Percentiles rank a stretch among this genome's conserved stretches.
Evolutionary conservation across 2,113 vertebrate species (phyloP).

Genomic region (Myiozetetes cayanensis): DNA sequence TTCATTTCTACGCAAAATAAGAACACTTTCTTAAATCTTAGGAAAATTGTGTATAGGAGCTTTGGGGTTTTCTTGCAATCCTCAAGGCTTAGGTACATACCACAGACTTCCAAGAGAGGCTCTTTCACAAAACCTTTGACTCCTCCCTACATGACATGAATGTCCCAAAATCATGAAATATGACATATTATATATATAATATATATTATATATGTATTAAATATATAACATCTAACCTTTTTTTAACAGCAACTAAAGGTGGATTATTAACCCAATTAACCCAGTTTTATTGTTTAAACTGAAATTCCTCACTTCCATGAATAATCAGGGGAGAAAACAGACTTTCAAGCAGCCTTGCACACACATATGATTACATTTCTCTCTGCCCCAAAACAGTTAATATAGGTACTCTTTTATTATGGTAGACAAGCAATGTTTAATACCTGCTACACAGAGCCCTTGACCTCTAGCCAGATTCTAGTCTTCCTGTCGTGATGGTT

Average conservation of each 20-base stretch:
- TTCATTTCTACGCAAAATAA: not conserved
- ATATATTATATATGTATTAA: not conserved
- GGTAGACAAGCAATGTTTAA: not conserved
- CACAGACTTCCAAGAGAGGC: not conserved
- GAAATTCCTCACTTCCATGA: not conserved
- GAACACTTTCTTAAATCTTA: not conserved
- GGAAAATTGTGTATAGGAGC: not conserved
- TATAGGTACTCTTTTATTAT: slow-evolving; percentile 1
- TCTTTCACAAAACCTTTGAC: not conserved
- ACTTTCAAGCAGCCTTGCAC: not conserved
- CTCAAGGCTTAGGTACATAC: not conserved
- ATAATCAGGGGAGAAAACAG: not conserved
- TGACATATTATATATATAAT: not conserved
- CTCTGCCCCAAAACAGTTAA: not conserved
- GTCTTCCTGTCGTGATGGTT: not conserved
- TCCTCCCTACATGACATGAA: not conserved
- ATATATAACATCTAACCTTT: not conserved
- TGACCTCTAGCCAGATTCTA: not conserved
- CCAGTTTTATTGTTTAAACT: not conserved
- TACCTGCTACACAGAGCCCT: not conserved
- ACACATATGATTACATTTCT: not conserved
- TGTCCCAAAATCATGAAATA: not conserved
- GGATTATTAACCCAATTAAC: not conserved
- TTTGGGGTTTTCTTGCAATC: not conserved
- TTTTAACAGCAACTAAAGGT: not conserved